Base-by-base conservation (phyloP, 2,113 vertebrate genomes). In the Fukomys damarensis region DNA sequence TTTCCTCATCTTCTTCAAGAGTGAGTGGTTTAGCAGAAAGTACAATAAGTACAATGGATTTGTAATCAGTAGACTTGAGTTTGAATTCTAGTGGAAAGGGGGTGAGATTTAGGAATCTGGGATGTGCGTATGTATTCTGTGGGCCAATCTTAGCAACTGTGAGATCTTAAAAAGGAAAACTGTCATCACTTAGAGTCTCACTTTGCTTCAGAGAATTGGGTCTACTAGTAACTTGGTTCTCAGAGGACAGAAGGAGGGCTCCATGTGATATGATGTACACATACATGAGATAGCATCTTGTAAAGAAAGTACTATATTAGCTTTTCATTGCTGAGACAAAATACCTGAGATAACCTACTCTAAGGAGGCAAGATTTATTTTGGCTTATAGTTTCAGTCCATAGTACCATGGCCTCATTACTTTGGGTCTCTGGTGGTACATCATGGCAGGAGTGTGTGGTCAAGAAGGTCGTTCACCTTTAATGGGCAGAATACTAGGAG, bases 1-100 rank as follows among this genome's bases (percentile, higher is more conserved):
- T 79, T 91, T 95, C 49, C 92, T 17, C 46, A 9, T 95, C 32
- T 46, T 85, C 63, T 96, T 96, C 72, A 91, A 91, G n/a, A 58
- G 16, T 9, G n/a, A 32, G 59, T 66, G 58, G 46, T 43, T 83
- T 81, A 54, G 7, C 54, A 92, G 82, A 93, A 94, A 83, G 77
- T 22, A 2, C 24, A 80, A 11, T 54, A 94, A 83, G 77, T 22
- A 2, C 24, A 80, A 11, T 54, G 56, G 56, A 92, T 58, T 89
- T 61, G 17, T 46, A 46, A 41, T 41, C 32, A n/a, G 82, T 49
- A 84, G 66, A 56, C 3, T 49, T 79, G 66, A 20, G 6, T 66
- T 92, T 56, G 35, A 96, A 72, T 66, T 92, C 76, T 35, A 43
- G 13, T 32, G 43, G 41, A 59, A 46, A 86, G 54, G 77, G 43